Evolutionary conservation across 2,113 vertebrate genomes (phyloP), one percentile per base, ranked within the genome.

Genomic region (Galeopterus variegatus): DNA sequence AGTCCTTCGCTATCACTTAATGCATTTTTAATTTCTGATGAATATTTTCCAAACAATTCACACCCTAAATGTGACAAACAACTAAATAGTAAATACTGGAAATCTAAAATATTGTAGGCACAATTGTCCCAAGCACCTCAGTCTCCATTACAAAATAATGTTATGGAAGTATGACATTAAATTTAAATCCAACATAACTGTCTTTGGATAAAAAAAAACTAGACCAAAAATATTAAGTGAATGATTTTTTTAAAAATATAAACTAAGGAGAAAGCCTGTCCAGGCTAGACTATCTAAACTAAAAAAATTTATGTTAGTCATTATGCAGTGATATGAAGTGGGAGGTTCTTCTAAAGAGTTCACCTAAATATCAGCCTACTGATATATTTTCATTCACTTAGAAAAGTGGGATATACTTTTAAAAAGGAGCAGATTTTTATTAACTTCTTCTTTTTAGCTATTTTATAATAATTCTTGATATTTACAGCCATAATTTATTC

Each of bases 181-280:
- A 94, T 75, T 92, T 56, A 72, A 85, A 65, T 82, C 1, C 5
- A 86, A 77, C 6, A 85, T 8, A 93, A 65, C 17, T 76, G 65
- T 48, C 10, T 77, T 54, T 88, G n/a, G 15, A 80, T 80, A 24
- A 70, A 36, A 88, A 67, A 81, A 90, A 69, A 45, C 5, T 50
- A 67, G 26, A 60, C 7, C 52, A 88, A 77, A 65, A 92, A 86
- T 56, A 88, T 26, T 84, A 36, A 11, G 18, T 54, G 5, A 19
- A 92, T 41, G 19, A 50, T 95, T 73, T 12, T 83, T 58, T 80
- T 79, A 83, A 84, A 92, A 92, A 95, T 33, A n/a, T n/a, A n/a
- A n/a, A n/a, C n/a, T n/a, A 86, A 75, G 60, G 23, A 88, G 65
- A 93, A 90, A 93, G 14, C 11, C 21, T 54, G 0, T 45, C 8